Conservation (phyloP, 2,113 vertebrate species). For the Alethe castanea region DNA sequence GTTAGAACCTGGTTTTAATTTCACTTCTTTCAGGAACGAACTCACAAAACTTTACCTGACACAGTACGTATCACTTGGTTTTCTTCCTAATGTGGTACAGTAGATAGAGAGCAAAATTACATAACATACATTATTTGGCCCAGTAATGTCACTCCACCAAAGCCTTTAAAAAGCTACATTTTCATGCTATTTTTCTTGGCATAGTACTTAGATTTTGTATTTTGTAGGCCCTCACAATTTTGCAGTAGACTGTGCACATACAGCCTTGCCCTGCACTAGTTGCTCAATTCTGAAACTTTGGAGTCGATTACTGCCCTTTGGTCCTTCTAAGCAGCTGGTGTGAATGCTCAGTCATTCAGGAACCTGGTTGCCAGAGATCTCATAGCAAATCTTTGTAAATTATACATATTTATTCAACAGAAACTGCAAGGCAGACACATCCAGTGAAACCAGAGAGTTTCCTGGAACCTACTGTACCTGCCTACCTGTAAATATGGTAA, state of each 20-base stretch:
- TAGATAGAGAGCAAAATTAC: not conserved
- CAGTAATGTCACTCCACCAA: not conserved
- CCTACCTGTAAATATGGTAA: not conserved
- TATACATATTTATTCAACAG: not conserved
- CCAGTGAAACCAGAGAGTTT: not conserved
- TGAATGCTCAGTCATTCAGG: not conserved
- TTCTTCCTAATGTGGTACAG: not conserved
- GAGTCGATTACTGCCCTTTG: not conserved
- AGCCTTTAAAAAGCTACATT: not conserved
- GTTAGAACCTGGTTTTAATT: not conserved
- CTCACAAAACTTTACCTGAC: not conserved
- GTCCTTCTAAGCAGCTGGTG: not conserved
- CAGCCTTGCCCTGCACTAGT: not conserved
- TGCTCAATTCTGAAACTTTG: not conserved
- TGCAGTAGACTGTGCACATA: not conserved
- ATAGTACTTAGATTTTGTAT: not conserved
- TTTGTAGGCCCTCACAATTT: not conserved
- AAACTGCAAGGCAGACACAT: not conserved
- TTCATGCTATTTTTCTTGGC: not conserved
- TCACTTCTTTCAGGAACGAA: not conserved
- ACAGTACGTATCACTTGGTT: not conserved
- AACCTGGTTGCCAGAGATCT: not conserved
- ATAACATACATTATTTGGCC: not conserved
- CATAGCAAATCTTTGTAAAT: not conserved
- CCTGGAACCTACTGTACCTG: not conserved